phyloP scores from a whole-genome alignment of 2,113 vertebrate genomes.

The Microtus pennsylvanicus region DNA sequence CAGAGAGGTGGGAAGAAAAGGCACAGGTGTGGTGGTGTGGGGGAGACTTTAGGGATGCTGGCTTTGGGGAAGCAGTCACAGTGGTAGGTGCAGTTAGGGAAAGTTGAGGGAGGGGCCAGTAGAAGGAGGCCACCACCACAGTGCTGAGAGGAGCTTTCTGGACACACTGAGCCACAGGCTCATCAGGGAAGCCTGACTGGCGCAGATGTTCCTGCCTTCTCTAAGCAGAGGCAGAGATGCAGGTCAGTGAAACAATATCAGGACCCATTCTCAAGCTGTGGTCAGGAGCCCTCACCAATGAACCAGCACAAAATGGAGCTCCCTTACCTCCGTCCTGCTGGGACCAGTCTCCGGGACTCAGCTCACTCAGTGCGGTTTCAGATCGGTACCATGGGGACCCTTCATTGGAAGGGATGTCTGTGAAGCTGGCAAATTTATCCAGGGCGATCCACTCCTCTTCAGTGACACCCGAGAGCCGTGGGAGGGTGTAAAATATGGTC shows the following conservation, averaged over 20 bases:
- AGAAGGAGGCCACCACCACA: neutral
- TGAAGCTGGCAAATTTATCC: conserved; percentile 90
- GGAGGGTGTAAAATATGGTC: conserved; percentile 94
- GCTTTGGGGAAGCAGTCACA: neutral
- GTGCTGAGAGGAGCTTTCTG: neutral
- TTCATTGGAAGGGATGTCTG: conserved; percentile 82
- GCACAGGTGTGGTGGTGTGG: no score
- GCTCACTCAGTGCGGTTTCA: conserved; percentile 82
- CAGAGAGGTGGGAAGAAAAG: neutral
- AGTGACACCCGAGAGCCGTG: conserved; percentile 92
- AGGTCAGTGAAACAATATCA: neutral
- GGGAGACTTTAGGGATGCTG: neutral
- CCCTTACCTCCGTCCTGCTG: conserved; percentile 94
- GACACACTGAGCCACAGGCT: neutral
- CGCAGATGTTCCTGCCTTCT: neutral
- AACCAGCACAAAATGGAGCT: neutral
- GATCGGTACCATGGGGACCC: conserved; percentile 86
- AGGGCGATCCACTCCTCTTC: conserved; percentile 96
- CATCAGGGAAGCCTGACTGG: neutral
- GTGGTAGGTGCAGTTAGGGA: neutral
- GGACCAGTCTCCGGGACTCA: conserved; percentile 93
- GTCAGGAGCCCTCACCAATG: neutral
- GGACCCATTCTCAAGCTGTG: neutral
- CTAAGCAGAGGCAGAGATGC: neutral
- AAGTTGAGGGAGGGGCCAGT: neutral